Evolutionary conservation across 2,113 vertebrate species (phyloP).

Genomic region (Climacteris rufus): DNA sequence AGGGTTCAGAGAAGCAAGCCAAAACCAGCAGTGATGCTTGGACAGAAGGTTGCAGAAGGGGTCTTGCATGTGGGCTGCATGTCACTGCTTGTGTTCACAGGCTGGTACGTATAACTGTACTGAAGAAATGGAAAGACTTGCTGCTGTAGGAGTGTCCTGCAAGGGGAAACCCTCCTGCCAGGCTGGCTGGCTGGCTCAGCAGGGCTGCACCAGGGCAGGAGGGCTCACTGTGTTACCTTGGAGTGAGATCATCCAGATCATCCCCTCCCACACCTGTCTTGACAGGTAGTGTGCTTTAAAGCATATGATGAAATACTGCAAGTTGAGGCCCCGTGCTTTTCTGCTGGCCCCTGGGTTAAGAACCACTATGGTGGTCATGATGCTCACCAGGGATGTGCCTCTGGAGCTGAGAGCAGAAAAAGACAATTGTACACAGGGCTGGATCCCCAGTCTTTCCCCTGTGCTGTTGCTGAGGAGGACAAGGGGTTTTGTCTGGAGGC

Average conservation of each 20-base stretch:
- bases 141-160: background rate
- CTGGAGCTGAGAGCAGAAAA: background rate
- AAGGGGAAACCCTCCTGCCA: background rate
- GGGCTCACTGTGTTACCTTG: background rate
- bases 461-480: background rate
- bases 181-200: background rate
- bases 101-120: background rate
- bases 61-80: background rate
- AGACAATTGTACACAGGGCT: background rate
- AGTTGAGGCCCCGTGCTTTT: background rate
- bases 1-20: background rate
- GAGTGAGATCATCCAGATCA: background rate
- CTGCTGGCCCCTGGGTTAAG: background rate
- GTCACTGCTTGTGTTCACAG: background rate
- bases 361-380: rapidly evolving
- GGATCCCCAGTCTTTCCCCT: background rate
- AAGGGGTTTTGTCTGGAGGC: background rate
- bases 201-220: background rate
- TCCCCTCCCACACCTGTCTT: background rate
- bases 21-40: background rate
- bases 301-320: background rate
- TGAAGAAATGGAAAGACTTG: background rate
- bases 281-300: background rate
- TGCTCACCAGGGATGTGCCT: background rate
- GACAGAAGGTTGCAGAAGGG: background rate